Base-by-base conservation (phyloP, 2,113 vertebrate species). In the Formicarius rufipectus region DNA sequence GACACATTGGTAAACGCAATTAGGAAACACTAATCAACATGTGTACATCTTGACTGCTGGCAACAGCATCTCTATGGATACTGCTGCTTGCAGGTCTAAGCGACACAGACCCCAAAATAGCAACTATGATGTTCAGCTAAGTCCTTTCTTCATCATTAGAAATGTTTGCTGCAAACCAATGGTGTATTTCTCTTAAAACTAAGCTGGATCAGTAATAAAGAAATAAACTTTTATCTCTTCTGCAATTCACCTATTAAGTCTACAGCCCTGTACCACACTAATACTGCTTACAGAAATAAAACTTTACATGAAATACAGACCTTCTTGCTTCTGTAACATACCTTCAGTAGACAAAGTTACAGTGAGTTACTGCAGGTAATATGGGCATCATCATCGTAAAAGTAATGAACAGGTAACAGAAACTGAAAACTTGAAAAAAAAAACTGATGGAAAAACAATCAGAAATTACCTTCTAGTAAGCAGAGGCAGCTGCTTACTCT, bases 1-100 rank as follows among this genome's bases (percentile, higher is more conserved):
- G 62, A 45, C 83, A 82, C 49, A 89, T 24, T 78, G 88, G 72
- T 74, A 93, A 92, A 80, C 5, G n/a, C 73, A 93, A 93, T 94
- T 94, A 95, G 76, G 73, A 63, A 87, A 72, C 35, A 68, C 85
- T 96, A 96, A 95, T 92, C 85, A 96, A 96, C 94, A 89, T 64
- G 83, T 74, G 79, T 92, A 84, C 85, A 78, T 90, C 83, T 84
- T 2, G 1, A 88, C 92, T 88, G 66, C 90, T 94, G 76, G 88
- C 83, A 93, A 66, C 49, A 69, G 6, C 67, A 89, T 88, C 90
- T 88, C 90, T 90, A 91, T 80, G 78, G 95, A 94, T 94, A 95
- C 95, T 53, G 78, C 87, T 84, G 72, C 90, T 84, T 40, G 44
- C 85, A 92, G 64, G 76, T 92, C 72, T 86, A 44, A 85, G 49